Percentiles rank a stretch among this genome's conserved stretches.
Conservation (phyloP, 2,888 invertebrate genomes). For the Amaurobius ferox region DNA sequence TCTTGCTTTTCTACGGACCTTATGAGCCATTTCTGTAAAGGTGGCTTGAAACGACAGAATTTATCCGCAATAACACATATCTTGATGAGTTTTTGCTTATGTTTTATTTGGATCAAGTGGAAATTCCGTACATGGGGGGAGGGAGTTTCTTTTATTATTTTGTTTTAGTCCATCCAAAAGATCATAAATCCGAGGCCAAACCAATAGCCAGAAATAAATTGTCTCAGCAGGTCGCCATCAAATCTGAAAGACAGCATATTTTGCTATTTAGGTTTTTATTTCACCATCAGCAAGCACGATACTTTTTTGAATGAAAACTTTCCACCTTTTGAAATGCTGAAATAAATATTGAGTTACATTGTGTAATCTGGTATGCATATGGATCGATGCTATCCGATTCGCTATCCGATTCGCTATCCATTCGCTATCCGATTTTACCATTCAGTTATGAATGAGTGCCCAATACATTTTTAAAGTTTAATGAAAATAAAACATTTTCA, state of each 20-base stretch:
- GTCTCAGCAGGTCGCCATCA: constrained; percentile 62
- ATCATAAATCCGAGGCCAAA: constrained; percentile 70
- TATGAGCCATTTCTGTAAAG: constrained; percentile 66
- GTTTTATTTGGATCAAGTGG: constrained; percentile 27
- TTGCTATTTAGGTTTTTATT: constrained; percentile 7
- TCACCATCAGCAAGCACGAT: background rate
- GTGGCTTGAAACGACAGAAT: constrained; percentile 61
- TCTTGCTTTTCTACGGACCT: constrained; percentile 51
- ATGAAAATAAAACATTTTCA: no score
- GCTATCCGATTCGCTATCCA: no score
- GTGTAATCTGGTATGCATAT: no score
- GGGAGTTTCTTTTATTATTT: constrained; percentile 8
- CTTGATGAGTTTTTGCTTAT: constrained; percentile 61
- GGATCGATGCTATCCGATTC: no score
- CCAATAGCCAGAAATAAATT: constrained; percentile 70
- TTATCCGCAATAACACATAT: constrained; percentile 72
- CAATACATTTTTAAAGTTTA: no score
- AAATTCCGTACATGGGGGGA: background rate
- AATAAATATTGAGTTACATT: no score
- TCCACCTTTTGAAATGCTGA: background rate
- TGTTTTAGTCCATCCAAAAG: constrained; percentile 46
- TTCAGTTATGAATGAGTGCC: no score
- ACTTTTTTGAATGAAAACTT: constrained; percentile 6
- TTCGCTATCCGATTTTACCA: no score
- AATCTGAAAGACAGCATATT: constrained; percentile 49